phyloP scores from a whole-genome alignment of 1,140 invertebrate species.

The Pseudomyrmex gracilis region DNA sequence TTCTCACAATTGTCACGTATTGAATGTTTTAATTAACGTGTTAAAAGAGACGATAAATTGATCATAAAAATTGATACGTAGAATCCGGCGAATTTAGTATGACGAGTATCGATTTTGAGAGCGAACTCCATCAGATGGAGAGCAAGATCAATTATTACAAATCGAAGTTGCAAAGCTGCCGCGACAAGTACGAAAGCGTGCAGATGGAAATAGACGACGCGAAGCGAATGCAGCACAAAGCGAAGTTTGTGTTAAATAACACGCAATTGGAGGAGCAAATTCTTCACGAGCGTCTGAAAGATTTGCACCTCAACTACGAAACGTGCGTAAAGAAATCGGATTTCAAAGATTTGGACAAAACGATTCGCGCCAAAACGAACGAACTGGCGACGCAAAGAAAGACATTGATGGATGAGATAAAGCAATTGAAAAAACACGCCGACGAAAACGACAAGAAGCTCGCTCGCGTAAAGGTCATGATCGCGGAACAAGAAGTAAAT shows the following conservation, averaged over 20 bases:
- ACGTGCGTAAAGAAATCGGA: conserved; percentile 12
- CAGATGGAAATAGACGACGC: conserved; percentile 57
- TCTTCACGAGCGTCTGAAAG: conserved; percentile 42
- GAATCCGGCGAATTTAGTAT: neutral
- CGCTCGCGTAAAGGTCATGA: conserved; percentile 29
- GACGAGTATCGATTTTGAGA: neutral
- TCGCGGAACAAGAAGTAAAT: conserved; percentile 61
- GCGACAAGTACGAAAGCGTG: conserved; percentile 44
- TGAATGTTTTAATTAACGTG: too few species aligned
- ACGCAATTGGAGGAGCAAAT: conserved; percentile 38
- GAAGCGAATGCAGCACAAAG: conserved; percentile 57
- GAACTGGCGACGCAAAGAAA: conserved; percentile 53
- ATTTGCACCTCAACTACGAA: conserved; percentile 42
- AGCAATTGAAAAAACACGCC: neutral
- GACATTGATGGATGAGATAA: conserved; percentile 49
- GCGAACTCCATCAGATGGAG: conserved; percentile 1
- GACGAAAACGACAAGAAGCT: conserved; percentile 42
- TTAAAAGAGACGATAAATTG: neutral
- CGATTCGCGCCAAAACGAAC: conserved; percentile 8
- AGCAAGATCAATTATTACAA: conserved; percentile 47
- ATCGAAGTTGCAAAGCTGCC: conserved; percentile 40
- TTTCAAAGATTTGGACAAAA: neutral
- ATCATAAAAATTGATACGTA: neutral
- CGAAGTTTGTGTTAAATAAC: conserved; percentile 43
- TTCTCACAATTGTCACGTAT: neutral